Evolutionary conservation across 2,888 invertebrate genomes (phyloP).

Genomic region (Ormia ochracea): DNA sequence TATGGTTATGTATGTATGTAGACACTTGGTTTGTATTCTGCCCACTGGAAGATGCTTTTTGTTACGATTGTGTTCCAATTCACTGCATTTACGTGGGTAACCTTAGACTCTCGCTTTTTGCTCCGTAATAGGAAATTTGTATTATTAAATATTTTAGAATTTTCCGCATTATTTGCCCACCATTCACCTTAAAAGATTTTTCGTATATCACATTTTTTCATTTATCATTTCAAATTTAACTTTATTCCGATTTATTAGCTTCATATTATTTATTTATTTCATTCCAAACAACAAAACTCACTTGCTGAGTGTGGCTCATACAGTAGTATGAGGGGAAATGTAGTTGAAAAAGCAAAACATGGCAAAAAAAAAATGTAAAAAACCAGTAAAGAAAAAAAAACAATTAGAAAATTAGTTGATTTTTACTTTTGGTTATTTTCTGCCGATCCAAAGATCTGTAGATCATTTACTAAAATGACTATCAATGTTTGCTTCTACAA

Average conservation of each 20-base stretch:
- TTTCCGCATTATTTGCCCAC: background rate
- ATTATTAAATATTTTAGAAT: background rate
- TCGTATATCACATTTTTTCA: background rate
- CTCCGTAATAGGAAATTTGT: slow-evolving; percentile 1
- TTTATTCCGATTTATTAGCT: background rate
- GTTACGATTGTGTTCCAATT: slow-evolving; percentile 40
- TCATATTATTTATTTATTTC: slow-evolving; percentile 4
- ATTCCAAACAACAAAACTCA: slow-evolving; percentile 11
- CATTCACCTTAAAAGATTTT: slow-evolving; percentile 5
- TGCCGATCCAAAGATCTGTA: slow-evolving; percentile 49
- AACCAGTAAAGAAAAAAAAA: slow-evolving; percentile 24
- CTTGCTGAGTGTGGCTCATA: slow-evolving; percentile 42
- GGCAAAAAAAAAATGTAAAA: slow-evolving; percentile 19
- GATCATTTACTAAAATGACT: slow-evolving; percentile 51
- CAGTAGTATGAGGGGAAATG: slow-evolving; percentile 46
- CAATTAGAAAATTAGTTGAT: slow-evolving; percentile 33
- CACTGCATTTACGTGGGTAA: slow-evolving; percentile 50
- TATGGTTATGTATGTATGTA: no score
- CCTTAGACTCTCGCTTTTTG: slow-evolving; percentile 37
- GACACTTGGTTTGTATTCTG: background rate
- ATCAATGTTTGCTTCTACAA: slow-evolving; percentile 45
- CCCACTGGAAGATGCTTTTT: slow-evolving; percentile 26
- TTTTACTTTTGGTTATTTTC: slow-evolving; percentile 27
- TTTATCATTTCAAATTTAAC: background rate
- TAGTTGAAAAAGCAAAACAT: slow-evolving; percentile 47